Evolutionary conservation across 2,113 vertebrate genomes (phyloP), one percentile per base, ranked within the genome.

Genomic region (Tor tambroides): DNA sequence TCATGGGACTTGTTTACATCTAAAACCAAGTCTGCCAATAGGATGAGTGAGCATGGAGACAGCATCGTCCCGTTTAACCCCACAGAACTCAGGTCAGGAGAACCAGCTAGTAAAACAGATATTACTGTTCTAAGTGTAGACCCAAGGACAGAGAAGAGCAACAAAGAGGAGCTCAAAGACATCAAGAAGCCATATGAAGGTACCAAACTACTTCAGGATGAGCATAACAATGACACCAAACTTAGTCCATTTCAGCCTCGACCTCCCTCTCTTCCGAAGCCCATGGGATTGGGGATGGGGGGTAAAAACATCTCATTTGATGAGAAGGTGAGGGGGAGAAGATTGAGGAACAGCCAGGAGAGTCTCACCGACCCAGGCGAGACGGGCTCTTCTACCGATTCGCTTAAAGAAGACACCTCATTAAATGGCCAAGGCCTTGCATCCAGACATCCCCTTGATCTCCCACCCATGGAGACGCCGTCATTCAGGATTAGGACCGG

Each of bases 281-380:
- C 94, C 0, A 89, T 94, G 0, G 32, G 78, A 4, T 90, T 92
- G 19, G 92, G 94, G 0, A 94, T 93, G 86, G 92, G 94, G 81
- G 94, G 93, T 28, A 95, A 93, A 15, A 94, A 95, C 0, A 89
- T 91, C 0, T 97, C 96, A 0, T 84, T 95, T 71, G 97, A 97
- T 9, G 96, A 96, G 75, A 93, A 93, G 0, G 90, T 93, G 92
- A 92, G 93, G 77, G 88, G 93, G 88, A 90, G 95, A 85, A 92
- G 93, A 19, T 88, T 96, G 19, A 94, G 85, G 69, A 94, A 90
- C 9, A 97, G 97, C 77, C 96, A 96, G 35, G 98, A 97, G 85
- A 97, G 96, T 17, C 92, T 97, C 89, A 94, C 93, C 0, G 93
- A 96, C 80, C 94, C 86, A 1, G 85, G 93, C 0, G 96, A 95